These are phyloP conservation scores for Zosterops japonicus DNA, from an alignment of 2,113 vertebrate species.

Conservation along the genomic window DNA sequence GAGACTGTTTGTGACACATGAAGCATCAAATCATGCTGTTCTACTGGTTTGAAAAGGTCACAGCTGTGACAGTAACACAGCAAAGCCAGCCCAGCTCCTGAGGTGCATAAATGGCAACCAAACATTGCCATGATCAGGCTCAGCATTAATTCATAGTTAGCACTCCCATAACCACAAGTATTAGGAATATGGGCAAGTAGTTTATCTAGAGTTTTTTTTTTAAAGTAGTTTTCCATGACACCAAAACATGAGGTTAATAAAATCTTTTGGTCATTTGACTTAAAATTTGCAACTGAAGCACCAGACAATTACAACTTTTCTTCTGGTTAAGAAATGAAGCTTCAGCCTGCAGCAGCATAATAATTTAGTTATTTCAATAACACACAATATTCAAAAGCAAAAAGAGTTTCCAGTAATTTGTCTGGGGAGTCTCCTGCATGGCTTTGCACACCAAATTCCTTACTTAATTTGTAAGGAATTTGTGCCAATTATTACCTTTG, in stretches of 20 bases:
- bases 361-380: not conserved
- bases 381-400: not conserved
- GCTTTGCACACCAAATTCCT: not conserved
- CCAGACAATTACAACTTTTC: not conserved
- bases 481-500: not conserved
- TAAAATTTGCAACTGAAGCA: not conserved
- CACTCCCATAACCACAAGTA: not conserved
- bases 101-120: not conserved
- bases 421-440: not conserved
- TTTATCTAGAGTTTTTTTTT: rapidly evolving
- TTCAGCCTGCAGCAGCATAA: not conserved
- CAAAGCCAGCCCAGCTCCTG: not conserved
- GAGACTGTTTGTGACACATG: not conserved
- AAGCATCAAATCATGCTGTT: not conserved
- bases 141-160: not conserved
- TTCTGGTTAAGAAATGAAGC: not conserved
- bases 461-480: not conserved
- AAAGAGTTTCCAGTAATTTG: not conserved
- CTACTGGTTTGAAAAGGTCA: not conserved
- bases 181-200: not conserved
- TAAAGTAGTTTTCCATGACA: not conserved
- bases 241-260: not conserved
- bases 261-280: not conserved
- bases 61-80: not conserved
- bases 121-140: not conserved